Evolutionary conservation across 2,888 invertebrate genomes (phyloP), one percentile per base, ranked within the genome.

Genomic region (Stegana nigrithorax): DNA sequence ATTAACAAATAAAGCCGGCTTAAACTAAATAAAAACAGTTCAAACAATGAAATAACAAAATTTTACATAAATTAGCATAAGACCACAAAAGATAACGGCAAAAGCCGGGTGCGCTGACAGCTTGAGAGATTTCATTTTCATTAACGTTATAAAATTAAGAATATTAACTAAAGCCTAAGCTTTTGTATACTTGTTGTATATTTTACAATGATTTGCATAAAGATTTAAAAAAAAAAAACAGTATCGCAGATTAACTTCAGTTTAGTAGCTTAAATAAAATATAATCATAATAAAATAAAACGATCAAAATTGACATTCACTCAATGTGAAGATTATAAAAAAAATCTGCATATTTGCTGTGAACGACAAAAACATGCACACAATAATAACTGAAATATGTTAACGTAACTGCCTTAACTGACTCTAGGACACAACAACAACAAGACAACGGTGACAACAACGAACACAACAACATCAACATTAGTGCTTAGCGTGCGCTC

Each of bases 51-150:
- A 23, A 25, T 50, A 10, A 4, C 12, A 25, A 25, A 50, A 63
- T 73, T 75, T 77, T 67, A 67, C 71, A 75, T 77, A 73, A 67
- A 75, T 75, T 78, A 73, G 70, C 79, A 75, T 75, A 75, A 68
- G 65, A 67, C 69, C 66, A 71, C 64, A 71, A 75, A 14, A 53
- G 44, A 23, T n/a, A 12, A 29, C 29, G 45, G 25, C 12, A 23
- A 36, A 10, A 32, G 45, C 21, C 7, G 8, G 36, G 45, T 12
- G 29, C 14, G 39, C 42, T 10, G 10, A 29, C 10, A 29, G 10
- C 7, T 25, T 50, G 14, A 26, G 21, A 36, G 26, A 57, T 57
- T 57, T 57, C 56, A 17, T 42, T 39, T 57, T 57, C 39, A 23
- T 57, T 57, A 25, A n/a, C n/a, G n/a, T n/a, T n/a, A n/a, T n/a